Base-by-base conservation (phyloP, 2,113 vertebrate genomes). In the Felis chaus region DNA sequence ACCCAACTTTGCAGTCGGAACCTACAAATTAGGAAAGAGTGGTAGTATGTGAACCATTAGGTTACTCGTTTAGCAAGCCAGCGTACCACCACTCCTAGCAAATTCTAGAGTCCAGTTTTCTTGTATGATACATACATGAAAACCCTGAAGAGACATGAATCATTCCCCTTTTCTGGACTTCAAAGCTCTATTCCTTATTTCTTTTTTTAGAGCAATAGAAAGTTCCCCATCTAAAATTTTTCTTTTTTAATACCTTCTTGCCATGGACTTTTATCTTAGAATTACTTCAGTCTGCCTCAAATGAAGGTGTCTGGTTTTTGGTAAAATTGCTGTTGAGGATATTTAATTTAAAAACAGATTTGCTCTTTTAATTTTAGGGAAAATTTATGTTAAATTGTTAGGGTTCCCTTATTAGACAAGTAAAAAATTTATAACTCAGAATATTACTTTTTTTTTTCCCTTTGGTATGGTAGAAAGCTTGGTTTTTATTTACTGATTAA, bases 271-370 rank as follows among this genome's bases (percentile, higher is more conserved):
- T 65, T 89, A 65, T 85, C 41, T 23, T 73, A 65, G 65, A 80
- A 71, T 85, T 96, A 65, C 73, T 91, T 94, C 29, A 84, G 15
- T 79, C 9, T 86, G 13, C 53, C 57, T 86, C 29, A 94, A 65
- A 65, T 33, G 45, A 89, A 12, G 29, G 3, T 73, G 39, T 65
- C 14, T 87, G 33, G 53, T 94, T 27, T 68, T 86, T 80, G 63
- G 31, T 94, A 91, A 87, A 87, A 87, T 74, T 81, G 39, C 53
- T 74, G 2, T 91, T 91, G 69, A 80, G 41, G 13, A 71, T 86
- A 94, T 73, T 86, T 91, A n/a, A 94, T 89, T 79, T 91, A 27
- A 90, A 80, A 71, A 65, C 79, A 80, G 57, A 89, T 78, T 83
- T 80, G 27, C 80, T 80, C n/a, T 91, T 86, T 91, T 65, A 86